Base-by-base conservation (phyloP, 1,140 invertebrate genomes). In the Pseudomyrmex sp. region DNA sequence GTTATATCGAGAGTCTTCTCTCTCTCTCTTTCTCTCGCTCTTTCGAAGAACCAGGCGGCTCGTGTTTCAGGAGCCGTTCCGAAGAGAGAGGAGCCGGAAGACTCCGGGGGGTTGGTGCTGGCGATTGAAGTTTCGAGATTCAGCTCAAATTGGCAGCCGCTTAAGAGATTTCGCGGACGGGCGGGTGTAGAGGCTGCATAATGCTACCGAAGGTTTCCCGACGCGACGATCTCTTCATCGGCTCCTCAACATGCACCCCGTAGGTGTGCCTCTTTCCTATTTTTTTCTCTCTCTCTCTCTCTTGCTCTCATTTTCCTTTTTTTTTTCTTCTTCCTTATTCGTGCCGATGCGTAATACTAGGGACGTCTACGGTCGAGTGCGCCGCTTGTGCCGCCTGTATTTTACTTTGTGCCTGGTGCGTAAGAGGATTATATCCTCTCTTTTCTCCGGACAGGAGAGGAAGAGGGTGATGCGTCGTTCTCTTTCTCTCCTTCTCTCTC, bases 341-440 rank as follows among this genome's bases (percentile, higher is more conserved):
- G 82, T 79, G 76, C 77, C 88, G 90, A 90, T 90, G 88, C 91
- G 91, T 91, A 93, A 92, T 91, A 91, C 87, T 84, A 84, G 86
- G 82, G 82, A 77, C 63, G 59, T 62, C 35, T 44, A 76, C 73
- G 85, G 62, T 84, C 72, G 83, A 83, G 52, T 84, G 83, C 86
- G 85, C 80, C 87, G 90, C 85, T 86, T 89, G 83, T 77, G 85
- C 85, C 56, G 86, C 73, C 82, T 80, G 86, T 88, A 93, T 93
- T 94, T 93, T 93, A 93, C 93, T 93, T 94, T 93, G 91, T 93
- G 89, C 92, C 82, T 91, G 88, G 89, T 89, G 89, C 90, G 87
- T 93, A 94, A 94, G 93, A 93, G 92, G 93, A 93, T 94, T 94
- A 94, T 85, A 83, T 89, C 50, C 85, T 88, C 79, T 65, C 56